These are phyloP conservation scores for Rhaphigaster nebulosa DNA, from an alignment of 2,888 invertebrate genomes.

Conservation along the genomic window DNA sequence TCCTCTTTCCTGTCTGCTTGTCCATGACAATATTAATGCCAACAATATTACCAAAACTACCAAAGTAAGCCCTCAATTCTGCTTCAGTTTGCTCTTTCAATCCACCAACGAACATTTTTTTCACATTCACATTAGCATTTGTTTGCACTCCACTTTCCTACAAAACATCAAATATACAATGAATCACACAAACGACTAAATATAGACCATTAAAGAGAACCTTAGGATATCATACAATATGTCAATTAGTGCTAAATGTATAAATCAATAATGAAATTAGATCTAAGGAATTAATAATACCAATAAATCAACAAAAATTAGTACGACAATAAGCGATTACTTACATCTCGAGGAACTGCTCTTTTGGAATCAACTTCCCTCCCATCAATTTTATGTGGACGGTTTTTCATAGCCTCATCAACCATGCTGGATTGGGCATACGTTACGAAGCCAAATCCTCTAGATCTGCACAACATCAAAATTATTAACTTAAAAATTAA, in stretches of 20 bases:
- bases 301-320: not conserved
- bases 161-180: slow-evolving; percentile 33
- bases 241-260: no score
- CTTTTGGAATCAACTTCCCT: slow-evolving; percentile 96
- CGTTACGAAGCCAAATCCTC: slow-evolving; percentile 98
- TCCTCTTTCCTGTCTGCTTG: slow-evolving; percentile 92
- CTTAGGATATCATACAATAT: no score
- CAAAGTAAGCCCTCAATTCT: slow-evolving; percentile 86
- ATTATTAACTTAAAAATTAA: not conserved
- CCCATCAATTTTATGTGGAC: slow-evolving; percentile 76
- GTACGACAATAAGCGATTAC: slow-evolving; percentile 54
- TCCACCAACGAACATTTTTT: slow-evolving; percentile 95
- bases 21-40: slow-evolving; percentile 91
- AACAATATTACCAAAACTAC: slow-evolving; percentile 84
- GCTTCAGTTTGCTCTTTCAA: slow-evolving; percentile 94
- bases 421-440: slow-evolving; percentile 94
- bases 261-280: no score
- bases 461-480: slow-evolving; percentile 75
- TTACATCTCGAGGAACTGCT: slow-evolving; percentile 87
- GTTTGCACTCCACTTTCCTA: slow-evolving; percentile 87
- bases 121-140: slow-evolving; percentile 93
- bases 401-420: slow-evolving; percentile 87
- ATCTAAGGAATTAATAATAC: no score
- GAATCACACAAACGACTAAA: no score
- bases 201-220: no score